Evolutionary conservation across 2,888 invertebrate species (phyloP).

Genomic region (Oscheius sp.): DNA sequence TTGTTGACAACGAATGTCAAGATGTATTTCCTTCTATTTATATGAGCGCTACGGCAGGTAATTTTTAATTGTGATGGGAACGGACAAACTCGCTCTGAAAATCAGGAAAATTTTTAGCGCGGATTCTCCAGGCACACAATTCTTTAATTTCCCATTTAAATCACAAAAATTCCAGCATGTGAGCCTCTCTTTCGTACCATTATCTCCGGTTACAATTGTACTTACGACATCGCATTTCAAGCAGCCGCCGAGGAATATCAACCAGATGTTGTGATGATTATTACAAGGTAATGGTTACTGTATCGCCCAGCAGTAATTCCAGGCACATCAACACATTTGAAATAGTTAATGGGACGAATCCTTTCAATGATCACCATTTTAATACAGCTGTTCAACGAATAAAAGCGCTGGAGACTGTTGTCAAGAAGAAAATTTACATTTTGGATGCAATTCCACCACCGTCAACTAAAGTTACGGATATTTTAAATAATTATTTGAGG

Average conservation of each 20-base stretch:
- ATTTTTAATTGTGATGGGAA: no score
- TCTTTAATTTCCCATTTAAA: background rate
- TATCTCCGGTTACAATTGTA: slow-evolving; percentile 1
- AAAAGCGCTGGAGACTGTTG: background rate
- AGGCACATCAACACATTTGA: background rate
- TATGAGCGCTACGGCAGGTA: background rate
- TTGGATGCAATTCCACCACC: slow-evolving; percentile 4
- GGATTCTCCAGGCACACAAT: no score
- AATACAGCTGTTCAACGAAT: slow-evolving; percentile 5
- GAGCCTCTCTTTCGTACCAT: slow-evolving; percentile 12
- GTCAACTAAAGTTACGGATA: background rate
- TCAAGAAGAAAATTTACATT: slow-evolving; percentile 12
- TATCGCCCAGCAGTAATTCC: background rate
- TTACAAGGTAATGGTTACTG: slow-evolving; percentile 5
- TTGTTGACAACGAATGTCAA: slow-evolving; percentile 13
- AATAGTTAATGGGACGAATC: slow-evolving; percentile 18
- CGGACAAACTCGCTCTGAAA: no score
- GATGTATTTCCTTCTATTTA: background rate
- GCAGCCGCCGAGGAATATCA: background rate
- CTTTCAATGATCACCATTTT: slow-evolving; percentile 13
- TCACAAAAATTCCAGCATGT: background rate
- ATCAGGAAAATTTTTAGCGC: no score
- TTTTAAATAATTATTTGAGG: slow-evolving; percentile 1
- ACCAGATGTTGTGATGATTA: slow-evolving; percentile 17
- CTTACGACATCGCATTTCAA: background rate